phyloP scores from a whole-genome alignment of 53 echinoderm and acorn worm genomes.

The Apostichopus leukothele region DNA sequence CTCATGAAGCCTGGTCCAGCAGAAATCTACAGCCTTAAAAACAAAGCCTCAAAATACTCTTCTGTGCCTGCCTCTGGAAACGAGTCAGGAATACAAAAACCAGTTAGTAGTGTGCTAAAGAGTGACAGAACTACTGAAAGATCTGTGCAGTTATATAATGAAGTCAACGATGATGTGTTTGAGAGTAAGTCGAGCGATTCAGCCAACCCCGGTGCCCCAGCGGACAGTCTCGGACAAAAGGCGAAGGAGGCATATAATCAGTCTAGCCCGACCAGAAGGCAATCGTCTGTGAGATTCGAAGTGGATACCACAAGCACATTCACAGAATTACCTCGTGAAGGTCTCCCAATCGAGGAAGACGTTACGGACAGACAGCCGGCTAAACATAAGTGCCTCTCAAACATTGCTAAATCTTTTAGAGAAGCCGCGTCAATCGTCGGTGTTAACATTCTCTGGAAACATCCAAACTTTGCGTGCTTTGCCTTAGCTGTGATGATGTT shows the following conservation, averaged over 20 bases:
- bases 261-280: neutral
- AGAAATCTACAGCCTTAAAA: slow-evolving; percentile 5
- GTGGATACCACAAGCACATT: neutral
- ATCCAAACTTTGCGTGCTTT: slow-evolving; percentile 34
- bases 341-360: neutral
- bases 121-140: too few species aligned
- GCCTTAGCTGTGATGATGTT: slow-evolving; percentile 46
- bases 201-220: too few species aligned
- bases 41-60: neutral
- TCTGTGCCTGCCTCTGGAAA: neutral
- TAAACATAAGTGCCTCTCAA: neutral
- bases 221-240: too few species aligned
- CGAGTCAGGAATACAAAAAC: neutral
- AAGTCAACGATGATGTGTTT: neutral
- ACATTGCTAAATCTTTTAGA: neutral
- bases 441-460: slow-evolving; percentile 29
- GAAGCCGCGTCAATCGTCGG: neutral
- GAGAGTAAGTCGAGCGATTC: neutral
- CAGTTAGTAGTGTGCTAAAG: too few species aligned
- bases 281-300: slow-evolving; percentile 11
- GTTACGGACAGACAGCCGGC: neutral
- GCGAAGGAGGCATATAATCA: neutral
- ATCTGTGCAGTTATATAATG: neutral
- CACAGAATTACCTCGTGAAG: neutral
- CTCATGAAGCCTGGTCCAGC: slow-evolving; percentile 29